Conservation (phyloP, 2,888 invertebrate species). For the Eupithecia dodoneata region DNA sequence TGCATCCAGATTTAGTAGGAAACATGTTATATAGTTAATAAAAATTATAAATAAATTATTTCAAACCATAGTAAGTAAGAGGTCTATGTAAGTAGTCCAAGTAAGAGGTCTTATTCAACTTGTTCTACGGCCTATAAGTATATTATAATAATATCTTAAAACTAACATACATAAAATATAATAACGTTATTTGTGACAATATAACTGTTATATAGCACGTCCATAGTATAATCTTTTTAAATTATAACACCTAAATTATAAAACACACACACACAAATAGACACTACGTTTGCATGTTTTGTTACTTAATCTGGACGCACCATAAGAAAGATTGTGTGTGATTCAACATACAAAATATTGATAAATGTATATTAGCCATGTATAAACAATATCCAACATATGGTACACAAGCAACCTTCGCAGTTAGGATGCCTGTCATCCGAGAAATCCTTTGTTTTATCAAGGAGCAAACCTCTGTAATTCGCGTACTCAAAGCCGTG, state of each 20-base stretch:
- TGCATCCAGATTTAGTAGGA: background rate
- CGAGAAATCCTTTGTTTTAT: background rate
- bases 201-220: background rate
- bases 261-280: no score
- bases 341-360: background rate
- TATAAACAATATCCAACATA: background rate
- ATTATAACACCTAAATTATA: background rate
- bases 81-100: no score
- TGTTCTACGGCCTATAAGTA: no score
- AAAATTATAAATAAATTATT: no score
- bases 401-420: background rate
- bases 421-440: background rate
- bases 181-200: no score
- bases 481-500: background rate
- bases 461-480: background rate
- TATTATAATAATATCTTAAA: no score
- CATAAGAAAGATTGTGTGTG: background rate
- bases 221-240: background rate
- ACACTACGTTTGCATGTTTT: background rate
- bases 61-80: no score
- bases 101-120: no score
- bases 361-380: background rate
- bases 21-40: background rate
- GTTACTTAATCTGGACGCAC: background rate
- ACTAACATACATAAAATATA: no score